phyloP scores from a whole-genome alignment of 64 coral and sea anemone genomes.

The Pocillopora damicornis region DNA sequence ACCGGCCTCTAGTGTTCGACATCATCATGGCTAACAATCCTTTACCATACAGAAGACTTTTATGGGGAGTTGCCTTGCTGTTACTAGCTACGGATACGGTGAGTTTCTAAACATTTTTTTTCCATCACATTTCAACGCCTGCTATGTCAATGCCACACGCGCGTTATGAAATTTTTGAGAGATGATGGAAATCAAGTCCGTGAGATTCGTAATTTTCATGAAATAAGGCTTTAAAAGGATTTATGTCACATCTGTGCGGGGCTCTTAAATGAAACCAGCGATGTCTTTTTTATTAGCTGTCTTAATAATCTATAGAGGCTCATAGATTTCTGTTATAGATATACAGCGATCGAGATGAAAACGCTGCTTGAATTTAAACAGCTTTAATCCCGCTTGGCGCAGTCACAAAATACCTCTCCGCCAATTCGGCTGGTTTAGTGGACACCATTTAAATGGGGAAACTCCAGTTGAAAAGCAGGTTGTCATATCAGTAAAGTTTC shows the following conservation, averaged over 20 bases:
- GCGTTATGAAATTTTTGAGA: neutral
- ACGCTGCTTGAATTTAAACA: neutral
- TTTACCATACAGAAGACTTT: conserved; percentile 8
- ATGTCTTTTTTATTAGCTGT: conserved; percentile 27
- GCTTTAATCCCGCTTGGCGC: neutral
- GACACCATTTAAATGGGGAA: neutral
- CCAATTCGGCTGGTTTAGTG: neutral
- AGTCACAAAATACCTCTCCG: neutral
- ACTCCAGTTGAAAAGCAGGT: neutral
- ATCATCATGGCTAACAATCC: neutral
- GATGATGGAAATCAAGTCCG: neutral
- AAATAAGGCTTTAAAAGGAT: neutral
- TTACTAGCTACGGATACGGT: conserved; percentile 7
- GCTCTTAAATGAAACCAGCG: neutral
- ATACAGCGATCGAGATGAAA: neutral
- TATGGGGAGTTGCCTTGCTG: neutral
- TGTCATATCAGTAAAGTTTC: neutral
- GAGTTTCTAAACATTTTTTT: conserved; percentile 9
- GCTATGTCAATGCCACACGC: neutral
- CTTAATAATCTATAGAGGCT: conserved; percentile 25
- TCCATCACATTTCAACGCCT: neutral
- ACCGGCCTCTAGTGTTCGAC: conserved; percentile 2
- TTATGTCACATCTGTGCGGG: neutral
- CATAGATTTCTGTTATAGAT: conserved; percentile 34
- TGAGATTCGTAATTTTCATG: neutral